Evolutionary conservation across 2,113 vertebrate genomes (phyloP).

Genomic region (Syngnathus floridae): DNA sequence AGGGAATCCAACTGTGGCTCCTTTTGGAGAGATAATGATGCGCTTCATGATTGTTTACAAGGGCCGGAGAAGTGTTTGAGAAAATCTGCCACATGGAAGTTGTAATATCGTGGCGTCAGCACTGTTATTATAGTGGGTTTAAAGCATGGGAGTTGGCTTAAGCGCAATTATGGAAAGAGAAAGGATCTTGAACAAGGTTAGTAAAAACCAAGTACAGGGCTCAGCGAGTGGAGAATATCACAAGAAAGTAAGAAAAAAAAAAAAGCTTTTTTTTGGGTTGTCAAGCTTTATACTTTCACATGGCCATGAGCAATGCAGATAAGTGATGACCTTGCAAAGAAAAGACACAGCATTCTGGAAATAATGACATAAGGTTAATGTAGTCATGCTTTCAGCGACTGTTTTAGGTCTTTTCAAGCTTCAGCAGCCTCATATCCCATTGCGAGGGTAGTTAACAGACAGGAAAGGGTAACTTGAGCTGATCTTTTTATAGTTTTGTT

Average conservation of each 20-base stretch:
- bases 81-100: slow-evolving; percentile 25
- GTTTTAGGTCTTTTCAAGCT: slow-evolving; percentile 18
- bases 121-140: slow-evolving; percentile 20
- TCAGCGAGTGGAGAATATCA: slow-evolving; percentile 28
- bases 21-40: slow-evolving; percentile 56
- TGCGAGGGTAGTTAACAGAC: slow-evolving; percentile 50
- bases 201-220: slow-evolving; percentile 18
- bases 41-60: slow-evolving; percentile 47
- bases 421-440: slow-evolving; percentile 25
- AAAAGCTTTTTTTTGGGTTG: slow-evolving; percentile 42
- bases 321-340: slow-evolving; percentile 50
- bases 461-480: slow-evolving; percentile 61
- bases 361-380: slow-evolving; percentile 43
- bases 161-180: slow-evolving; percentile 11
- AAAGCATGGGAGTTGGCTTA: slow-evolving; percentile 6
- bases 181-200: slow-evolving; percentile 12
- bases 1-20: slow-evolving; percentile 55
- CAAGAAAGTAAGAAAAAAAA: slow-evolving; percentile 30
- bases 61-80: slow-evolving; percentile 27
- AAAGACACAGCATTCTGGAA: slow-evolving; percentile 57
- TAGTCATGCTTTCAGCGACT: slow-evolving; percentile 32
- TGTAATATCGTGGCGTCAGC: slow-evolving; percentile 22
- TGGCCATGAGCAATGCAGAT: slow-evolving; percentile 39
- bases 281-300: slow-evolving; percentile 46
- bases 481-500: slow-evolving; percentile 71